Base-by-base conservation (phyloP, 2,888 invertebrate genomes). In the Leistus spinibarbis region DNA sequence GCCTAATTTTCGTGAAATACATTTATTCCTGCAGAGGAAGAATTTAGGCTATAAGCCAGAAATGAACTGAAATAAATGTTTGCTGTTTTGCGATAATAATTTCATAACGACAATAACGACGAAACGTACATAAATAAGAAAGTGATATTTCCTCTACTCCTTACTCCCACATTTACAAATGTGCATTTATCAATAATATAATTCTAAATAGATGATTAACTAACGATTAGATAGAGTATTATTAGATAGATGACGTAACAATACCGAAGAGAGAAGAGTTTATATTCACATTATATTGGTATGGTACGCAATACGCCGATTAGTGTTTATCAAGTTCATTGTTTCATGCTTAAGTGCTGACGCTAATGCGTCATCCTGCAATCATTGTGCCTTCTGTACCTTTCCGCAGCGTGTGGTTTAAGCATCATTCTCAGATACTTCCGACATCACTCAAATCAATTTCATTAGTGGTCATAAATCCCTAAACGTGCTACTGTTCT, bases 1-100 rank as follows among this genome's bases (percentile, higher is more conserved):
- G 75, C 95, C 95, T 63, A 91, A 90, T 80, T 95, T 95, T 86
- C 88, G 92, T 77, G 95, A 95, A 85, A 95, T 95, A 81, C 93
- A 95, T 86, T 88, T 95, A 84, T 95, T 95, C 86, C 88, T 95
- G 78, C 93, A 93, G 84, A 87, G 93, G 81, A 93, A 93, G 85
- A 93, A 93, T 85, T 86, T 93, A 78, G 92, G 90, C 27, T 86
- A 85, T 77, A 83, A 83, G 72, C 84, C 85, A 19, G 84, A 85
- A 76, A 79, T 84, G 76, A 84, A 85, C 82, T 85, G 82, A 84
- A 40, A 17, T 27, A 10, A n/a, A 23, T 17, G 17, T 20, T n/a
- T 19, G 56, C 56, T 67, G n/a, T 19, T 60, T 19, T 19, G 19
- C 20, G 20, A 60, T 54, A 60, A 53, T 40, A 67, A 13, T 16